Percentiles rank a stretch among this genome's conserved stretches.
Evolutionary conservation across 2,888 invertebrate genomes (phyloP).

Genomic region (Boloria euphrosyne): DNA sequence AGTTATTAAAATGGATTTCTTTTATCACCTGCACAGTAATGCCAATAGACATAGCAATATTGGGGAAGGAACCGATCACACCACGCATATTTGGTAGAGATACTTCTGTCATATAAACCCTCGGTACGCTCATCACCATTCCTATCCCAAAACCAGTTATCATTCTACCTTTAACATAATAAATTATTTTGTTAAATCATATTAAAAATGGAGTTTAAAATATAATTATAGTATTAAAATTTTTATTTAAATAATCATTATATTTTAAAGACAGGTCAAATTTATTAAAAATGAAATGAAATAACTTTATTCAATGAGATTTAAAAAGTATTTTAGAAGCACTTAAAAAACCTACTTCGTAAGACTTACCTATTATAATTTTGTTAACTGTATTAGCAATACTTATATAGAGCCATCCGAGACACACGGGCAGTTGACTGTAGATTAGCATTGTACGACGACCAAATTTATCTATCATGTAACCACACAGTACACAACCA

Average conservation of each 20-base stretch:
- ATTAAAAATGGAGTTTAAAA: too few relatives aligned
- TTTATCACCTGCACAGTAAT: constrained; percentile 69
- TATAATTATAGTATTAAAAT: not conserved
- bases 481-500: constrained; percentile 84
- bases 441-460: constrained; percentile 80
- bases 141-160: constrained; percentile 85
- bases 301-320: too few relatives aligned
- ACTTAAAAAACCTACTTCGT: not conserved
- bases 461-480: constrained; percentile 84
- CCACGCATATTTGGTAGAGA: constrained; percentile 87
- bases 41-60: constrained; percentile 84
- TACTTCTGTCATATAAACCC: constrained; percentile 84
- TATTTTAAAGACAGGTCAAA: not conserved
- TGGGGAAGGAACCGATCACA: constrained; percentile 84
- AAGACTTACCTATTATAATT: constrained; percentile 78
- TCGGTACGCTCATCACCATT: constrained; percentile 83
- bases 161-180: constrained; percentile 46
- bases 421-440: constrained; percentile 82
- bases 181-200: too few relatives aligned
- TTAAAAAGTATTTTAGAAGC: too few relatives aligned
- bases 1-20: too few relatives aligned
- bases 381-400: constrained; percentile 69
- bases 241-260: not conserved
- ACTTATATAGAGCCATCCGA: constrained; percentile 84
- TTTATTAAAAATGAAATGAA: not conserved